Evolutionary conservation across 2,113 vertebrate species (phyloP), one percentile per base, ranked within the genome.

Genomic region (Microtus ochrogaster): DNA sequence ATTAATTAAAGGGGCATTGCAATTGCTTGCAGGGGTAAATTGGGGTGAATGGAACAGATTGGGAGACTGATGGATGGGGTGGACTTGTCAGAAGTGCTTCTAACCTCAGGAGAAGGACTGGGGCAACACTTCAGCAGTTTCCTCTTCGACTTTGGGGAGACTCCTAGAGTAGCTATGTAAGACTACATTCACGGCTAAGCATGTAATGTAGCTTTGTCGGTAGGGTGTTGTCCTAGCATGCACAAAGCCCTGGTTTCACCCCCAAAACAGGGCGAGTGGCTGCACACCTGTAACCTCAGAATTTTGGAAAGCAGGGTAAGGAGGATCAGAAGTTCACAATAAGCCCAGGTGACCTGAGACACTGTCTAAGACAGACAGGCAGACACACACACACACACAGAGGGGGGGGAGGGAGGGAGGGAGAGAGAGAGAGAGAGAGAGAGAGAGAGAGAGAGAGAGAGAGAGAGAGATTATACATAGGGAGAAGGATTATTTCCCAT

Each of bases 1-100:
- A 94, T 97, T 97, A 97, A 97, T 95, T 97, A 66, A 92, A 30
- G 1, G 41, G 97, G 26, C 30, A 83, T 86, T 96, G 92, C n/a
- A 52, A 96, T 28, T 14, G n/a, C 92, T 85, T 97, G 66, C n/a
- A 92, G 95, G 96, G 61, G 70, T 95, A 97, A 97, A 97, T 52
- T 89, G 92, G 87, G 93, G 90, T 95, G 90, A 94, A 95, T 78
- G 82, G 92, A 95, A 92, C 84, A 92, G 89, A 95, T 52, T 95
- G 55, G 78, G 91, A 44, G 89, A 93, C 39, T 88, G 77, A 86
- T 52, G 36, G 82, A 65, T 93, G 47, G 52, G 55, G 74, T 88
- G 96, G 66, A 89, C n/a, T 96, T 22, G 49, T 9, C 5, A 95
- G 49, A 96, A 95, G 39, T 2, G 3, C 74, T 96, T 93, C 49